Conservation (phyloP, 2,113 vertebrate genomes). For the Cisticola juncidis region DNA sequence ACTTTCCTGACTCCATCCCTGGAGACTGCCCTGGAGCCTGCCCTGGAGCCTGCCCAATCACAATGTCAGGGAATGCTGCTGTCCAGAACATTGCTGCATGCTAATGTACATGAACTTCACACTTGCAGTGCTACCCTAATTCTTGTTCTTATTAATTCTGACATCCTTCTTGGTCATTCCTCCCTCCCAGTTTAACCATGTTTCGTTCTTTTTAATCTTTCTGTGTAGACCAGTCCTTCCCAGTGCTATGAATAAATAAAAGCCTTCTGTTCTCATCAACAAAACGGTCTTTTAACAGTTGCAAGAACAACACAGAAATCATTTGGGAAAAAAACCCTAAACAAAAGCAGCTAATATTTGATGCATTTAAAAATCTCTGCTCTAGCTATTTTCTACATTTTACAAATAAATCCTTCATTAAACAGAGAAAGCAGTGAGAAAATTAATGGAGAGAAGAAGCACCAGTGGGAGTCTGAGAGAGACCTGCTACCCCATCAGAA, state of each 20-base stretch:
- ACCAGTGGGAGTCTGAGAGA: neutral
- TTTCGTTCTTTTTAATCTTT: slow-evolving; percentile 43
- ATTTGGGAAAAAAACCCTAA: neutral
- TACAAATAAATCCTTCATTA: neutral
- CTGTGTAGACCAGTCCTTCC: neutral
- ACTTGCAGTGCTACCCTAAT: neutral
- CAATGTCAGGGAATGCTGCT: neutral
- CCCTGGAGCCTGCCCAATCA: neutral
- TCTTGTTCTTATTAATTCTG: neutral
- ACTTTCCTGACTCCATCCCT: neutral
- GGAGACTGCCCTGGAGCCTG: neutral
- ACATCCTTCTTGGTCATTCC: neutral
- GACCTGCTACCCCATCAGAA: neutral
- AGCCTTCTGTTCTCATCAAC: slow-evolving; percentile 42
- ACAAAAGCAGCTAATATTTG: neutral
- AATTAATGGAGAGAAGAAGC: neutral
- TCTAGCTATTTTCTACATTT: neutral
- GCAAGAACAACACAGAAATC: slow-evolving; percentile 46
- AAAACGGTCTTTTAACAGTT: slow-evolving; percentile 29
- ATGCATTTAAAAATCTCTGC: neutral
- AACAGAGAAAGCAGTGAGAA: neutral
- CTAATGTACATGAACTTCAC: neutral
- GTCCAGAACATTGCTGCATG: neutral
- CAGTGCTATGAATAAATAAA: slow-evolving; percentile 55
- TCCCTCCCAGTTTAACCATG: neutral